These are phyloP conservation scores for Merluccius polli DNA, from an alignment of 2,797 vertebrate species.

Conservation along the genomic window DNA sequence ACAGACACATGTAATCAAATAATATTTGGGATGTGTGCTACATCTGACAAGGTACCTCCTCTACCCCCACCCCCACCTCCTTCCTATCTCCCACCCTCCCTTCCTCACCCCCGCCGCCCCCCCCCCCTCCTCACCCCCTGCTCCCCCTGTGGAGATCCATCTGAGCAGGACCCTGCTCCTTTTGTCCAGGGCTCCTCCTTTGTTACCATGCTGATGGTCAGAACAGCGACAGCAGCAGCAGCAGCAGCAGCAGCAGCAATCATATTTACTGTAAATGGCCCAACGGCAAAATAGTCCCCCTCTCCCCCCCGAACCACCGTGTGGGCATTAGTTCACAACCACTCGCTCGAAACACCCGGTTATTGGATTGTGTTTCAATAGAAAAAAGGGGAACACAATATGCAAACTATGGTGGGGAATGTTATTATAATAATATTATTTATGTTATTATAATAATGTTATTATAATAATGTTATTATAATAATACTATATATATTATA, in stretches of 20 bases:
- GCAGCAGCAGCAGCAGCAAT: conserved; percentile 38
- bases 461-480: not conserved
- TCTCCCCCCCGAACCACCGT: not conserved
- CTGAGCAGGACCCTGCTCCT: conserved; percentile 66
- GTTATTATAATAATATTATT: not conserved
- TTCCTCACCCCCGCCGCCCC: not conserved
- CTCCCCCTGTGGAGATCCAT: conserved; percentile 54
- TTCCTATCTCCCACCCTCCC: conserved; percentile 5
- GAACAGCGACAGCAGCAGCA: conserved; percentile 42
- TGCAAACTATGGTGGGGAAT: not conserved
- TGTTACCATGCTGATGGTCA: conserved; percentile 66
- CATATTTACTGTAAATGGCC: conserved; percentile 16
- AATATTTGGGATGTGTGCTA: conserved; percentile 12
- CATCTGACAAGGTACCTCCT: not conserved
- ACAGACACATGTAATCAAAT: conserved; percentile 7
- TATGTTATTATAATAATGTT: not conserved
- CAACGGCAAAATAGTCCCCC: conserved; percentile 13
- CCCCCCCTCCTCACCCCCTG: not conserved
- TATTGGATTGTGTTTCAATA: not conserved
- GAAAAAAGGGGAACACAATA: not conserved
- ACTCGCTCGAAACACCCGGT: not conserved
- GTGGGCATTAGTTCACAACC: not conserved
- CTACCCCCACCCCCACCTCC: conserved; percentile 13
- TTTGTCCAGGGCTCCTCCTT: conserved; percentile 66
- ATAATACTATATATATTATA: not conserved